Evolutionary conservation across 2,888 invertebrate genomes (phyloP), one percentile per base, ranked within the genome.

Genomic region (Amaurobius ferox): DNA sequence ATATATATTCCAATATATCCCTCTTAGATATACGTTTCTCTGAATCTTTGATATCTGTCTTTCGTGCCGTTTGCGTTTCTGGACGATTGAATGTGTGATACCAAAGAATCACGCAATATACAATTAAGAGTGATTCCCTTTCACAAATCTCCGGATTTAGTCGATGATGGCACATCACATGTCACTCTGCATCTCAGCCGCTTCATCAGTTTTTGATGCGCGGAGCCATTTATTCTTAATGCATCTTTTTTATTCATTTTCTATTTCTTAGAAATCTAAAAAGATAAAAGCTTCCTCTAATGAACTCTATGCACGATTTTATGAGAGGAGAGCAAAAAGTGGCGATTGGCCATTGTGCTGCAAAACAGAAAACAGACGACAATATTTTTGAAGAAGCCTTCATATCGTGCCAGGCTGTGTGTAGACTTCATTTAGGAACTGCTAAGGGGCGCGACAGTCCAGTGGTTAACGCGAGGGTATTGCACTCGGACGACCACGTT

Each of bases 151-250:
- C 55, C 23, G 55, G 23, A 23, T 55, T 55, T 55, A 23, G 6
- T 5, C 23, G 23, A 55, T 55, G 23, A 55, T 55, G 55, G 23
- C 55, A 55, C 55, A 55, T 23, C 23, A 55, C 23, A 55, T 55
- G 55, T 55, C 55, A 55, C 55, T 55, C 23, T 23, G 23, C 16
- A 23, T 55, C 55, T 23, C 55, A 55, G 19, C 55, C 55, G 55
- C 23, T 55, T 5, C 11, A 23, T 23, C 11, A 1, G 5, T 23
- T 23, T 55, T 23, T 55, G 19, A 55, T 55, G 55, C 19, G 55
- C 19, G 55, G 23, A 55, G 23, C 23, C 55, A 55, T 55, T 23
- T 55, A 55, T 55, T 55, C 55, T 55, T 55, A 55, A 55, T 55
- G 55, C 55, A 23, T 55, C 35, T 55, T 55, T 55, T 55, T 55